These are phyloP conservation scores for Ariolimax columbianus DNA, from an alignment of 2,888 invertebrate genomes.

Conservation along the genomic window DNA sequence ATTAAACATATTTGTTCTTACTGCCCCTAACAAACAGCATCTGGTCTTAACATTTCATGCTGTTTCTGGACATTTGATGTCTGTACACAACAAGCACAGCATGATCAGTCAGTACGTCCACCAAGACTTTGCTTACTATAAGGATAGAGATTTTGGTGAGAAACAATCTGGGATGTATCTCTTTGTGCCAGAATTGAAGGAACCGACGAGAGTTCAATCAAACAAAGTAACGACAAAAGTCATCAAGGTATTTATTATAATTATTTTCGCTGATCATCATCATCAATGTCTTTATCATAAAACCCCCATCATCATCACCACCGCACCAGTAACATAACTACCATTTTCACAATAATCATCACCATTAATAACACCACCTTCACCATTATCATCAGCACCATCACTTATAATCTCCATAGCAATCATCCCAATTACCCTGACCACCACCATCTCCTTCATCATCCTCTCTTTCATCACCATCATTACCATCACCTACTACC, in stretches of 20 bases:
- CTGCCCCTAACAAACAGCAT: conserved; percentile 70
- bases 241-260: conserved; percentile 53
- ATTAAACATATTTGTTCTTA: too few species aligned
- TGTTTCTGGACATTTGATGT: conserved; percentile 81
- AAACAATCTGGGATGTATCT: conserved; percentile 94
- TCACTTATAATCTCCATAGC: too few species aligned
- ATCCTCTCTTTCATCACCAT: too few species aligned
- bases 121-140: conserved; percentile 83
- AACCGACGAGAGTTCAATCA: conserved; percentile 40
- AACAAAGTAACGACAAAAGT: conserved; percentile 47
- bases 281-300: background rate
- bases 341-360: too few species aligned
- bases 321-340: too few species aligned
- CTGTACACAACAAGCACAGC: conserved; percentile 77
- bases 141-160: conserved; percentile 86
- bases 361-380: too few species aligned
- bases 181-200: conserved; percentile 78
- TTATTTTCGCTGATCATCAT: background rate
- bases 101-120: conserved; percentile 75
- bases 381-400: too few species aligned
- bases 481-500: too few species aligned
- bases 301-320: too few species aligned
- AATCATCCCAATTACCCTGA: too few species aligned
- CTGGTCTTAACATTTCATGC: conserved; percentile 81
- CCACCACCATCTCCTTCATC: too few species aligned